Evolutionary conservation across 2,888 invertebrate genomes (phyloP).

Genomic region (Neria commutata): DNA sequence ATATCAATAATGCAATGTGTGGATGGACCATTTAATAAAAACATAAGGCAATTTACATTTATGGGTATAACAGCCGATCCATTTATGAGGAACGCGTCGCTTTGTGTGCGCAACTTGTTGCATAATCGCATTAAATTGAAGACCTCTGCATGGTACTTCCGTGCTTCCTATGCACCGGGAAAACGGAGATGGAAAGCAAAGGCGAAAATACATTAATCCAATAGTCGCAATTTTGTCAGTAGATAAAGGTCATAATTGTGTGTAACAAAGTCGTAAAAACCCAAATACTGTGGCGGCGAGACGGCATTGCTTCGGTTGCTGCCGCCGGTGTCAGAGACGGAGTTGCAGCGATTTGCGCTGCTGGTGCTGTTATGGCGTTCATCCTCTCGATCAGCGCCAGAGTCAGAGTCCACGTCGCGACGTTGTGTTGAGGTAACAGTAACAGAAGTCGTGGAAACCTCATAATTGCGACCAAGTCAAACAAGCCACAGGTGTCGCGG

Average conservation of each 20-base stretch:
- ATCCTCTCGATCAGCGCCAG: constrained; percentile 3
- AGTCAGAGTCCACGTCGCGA: too few relatives aligned
- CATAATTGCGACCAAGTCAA: constrained; percentile 15
- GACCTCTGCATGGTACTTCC: too few relatives aligned
- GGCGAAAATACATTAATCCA: not conserved
- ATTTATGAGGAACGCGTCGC: not conserved
- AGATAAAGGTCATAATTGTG: constrained; percentile 30
- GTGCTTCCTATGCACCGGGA: too few relatives aligned
- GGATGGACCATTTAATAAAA: too few relatives aligned
- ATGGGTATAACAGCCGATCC: not conserved
- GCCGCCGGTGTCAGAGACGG: too few relatives aligned
- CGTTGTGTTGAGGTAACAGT: constrained; percentile 25
- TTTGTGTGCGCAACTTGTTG: not conserved
- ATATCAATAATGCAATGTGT: too few relatives aligned
- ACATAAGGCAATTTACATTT: too few relatives aligned
- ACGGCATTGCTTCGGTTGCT: too few relatives aligned
- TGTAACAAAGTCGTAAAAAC: constrained; percentile 35
- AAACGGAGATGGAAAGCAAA: too few relatives aligned
- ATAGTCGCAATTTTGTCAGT: constrained; percentile 20
- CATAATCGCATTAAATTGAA: not conserved
- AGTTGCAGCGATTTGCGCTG: too few relatives aligned
- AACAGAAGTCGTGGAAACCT: constrained; percentile 24
- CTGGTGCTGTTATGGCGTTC: constrained; percentile 15
- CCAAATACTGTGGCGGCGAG: not conserved
- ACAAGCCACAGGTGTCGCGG: constrained; percentile 1